phyloP scores from a whole-genome alignment of 37 sponge, comb jelly and placozoan species.

The Oopsacas minuta region DNA sequence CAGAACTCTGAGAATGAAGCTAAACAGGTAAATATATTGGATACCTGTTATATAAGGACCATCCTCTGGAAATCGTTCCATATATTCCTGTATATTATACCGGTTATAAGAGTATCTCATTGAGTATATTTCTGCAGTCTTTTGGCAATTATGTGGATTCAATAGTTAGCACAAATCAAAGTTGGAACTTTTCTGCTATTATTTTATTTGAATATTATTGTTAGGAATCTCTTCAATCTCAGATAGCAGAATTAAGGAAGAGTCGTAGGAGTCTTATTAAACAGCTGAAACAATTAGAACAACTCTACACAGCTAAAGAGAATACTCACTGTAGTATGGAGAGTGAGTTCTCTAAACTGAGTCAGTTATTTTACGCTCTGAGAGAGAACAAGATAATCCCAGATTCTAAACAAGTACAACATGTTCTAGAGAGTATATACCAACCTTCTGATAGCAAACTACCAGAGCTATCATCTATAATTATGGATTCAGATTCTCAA shows the following conservation, averaged over 20 bases:
- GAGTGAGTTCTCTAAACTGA: neutral
- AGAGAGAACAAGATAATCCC: neutral
- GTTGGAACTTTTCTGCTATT: too few species aligned
- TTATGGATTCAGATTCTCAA: neutral
- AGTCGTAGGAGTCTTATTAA: neutral
- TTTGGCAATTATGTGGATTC: neutral
- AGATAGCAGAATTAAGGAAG: neutral
- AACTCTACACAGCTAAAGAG: constrained; percentile 13
- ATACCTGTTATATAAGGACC: too few species aligned
- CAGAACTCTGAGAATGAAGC: neutral
- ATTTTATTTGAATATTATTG: too few species aligned
- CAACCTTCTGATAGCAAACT: neutral
- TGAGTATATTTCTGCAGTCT: neutral
- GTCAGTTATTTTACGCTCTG: neutral
- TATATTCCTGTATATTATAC: too few species aligned
- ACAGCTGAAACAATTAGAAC: neutral
- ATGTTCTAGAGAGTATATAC: neutral
- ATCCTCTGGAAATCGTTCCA: neutral
- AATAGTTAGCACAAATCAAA: neutral
- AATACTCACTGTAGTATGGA: neutral
- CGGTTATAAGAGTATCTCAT: too few species aligned
- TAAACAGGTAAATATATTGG: constrained; percentile 7
- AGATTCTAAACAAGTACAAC: neutral
- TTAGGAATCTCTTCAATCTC: neutral
- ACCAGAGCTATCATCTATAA: neutral